These are phyloP conservation scores for Andrena haemorrhoa DNA, from an alignment of 2,888 invertebrate genomes.

Conservation along the genomic window DNA sequence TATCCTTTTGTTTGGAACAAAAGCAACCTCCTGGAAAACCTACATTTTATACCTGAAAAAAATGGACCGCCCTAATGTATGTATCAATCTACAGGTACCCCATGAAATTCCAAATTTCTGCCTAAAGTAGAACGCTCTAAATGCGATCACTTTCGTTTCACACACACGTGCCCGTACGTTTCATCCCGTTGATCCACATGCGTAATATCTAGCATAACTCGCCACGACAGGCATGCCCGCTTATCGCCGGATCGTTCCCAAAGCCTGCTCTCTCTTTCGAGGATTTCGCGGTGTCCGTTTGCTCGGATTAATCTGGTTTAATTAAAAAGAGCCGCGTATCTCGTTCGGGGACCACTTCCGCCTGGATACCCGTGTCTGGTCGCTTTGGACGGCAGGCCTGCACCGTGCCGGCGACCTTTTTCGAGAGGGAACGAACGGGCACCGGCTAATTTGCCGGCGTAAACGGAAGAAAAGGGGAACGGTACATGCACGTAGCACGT, in stretches of 20 bases:
- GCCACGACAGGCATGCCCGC: neutral
- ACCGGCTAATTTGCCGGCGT: constrained; percentile 46
- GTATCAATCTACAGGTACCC: no score
- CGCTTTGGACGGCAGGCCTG: constrained; percentile 26
- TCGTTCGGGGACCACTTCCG: constrained; percentile 32
- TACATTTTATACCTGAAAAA: no score
- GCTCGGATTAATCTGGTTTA: constrained; percentile 11
- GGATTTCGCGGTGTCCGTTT: constrained; percentile 17
- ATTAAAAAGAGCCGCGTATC: constrained; percentile 41
- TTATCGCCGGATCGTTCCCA: constrained; percentile 4
- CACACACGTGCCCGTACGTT: no score
- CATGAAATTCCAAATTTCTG: no score
- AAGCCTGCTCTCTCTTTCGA: neutral
- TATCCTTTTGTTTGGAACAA: no score
- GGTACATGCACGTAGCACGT: constrained; percentile 56
- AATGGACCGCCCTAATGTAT: no score
- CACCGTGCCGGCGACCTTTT: constrained; percentile 38
- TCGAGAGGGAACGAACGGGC: constrained; percentile 37
- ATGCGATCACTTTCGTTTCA: no score
- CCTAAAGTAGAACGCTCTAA: no score
- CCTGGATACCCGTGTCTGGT: constrained; percentile 9
- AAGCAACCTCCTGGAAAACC: no score
- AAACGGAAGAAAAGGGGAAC: constrained; percentile 14
- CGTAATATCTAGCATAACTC: neutral
- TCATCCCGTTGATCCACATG: neutral